phyloP scores from a whole-genome alignment of 2,888 invertebrate genomes.

The Melolontha melolontha region DNA sequence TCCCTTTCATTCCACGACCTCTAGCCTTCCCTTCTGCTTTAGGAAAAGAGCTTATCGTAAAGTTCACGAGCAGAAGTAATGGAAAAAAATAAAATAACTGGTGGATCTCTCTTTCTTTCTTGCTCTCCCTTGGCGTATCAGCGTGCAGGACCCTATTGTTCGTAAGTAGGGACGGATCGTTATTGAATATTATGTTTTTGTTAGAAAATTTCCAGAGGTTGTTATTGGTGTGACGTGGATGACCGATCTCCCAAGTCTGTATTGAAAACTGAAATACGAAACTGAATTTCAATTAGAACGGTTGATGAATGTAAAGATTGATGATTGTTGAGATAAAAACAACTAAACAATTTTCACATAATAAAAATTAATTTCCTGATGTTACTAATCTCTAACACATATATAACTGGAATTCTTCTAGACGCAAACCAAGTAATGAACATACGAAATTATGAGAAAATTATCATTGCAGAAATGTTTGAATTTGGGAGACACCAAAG shows the following conservation, averaged over 20 bases:
- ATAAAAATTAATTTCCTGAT: no score
- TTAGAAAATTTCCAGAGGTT: constrained; percentile 4
- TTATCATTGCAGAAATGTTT: no score
- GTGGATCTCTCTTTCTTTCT: neutral
- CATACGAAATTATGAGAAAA: no score
- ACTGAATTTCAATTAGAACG: no score
- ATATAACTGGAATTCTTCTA: no score
- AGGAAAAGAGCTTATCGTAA: constrained; percentile 7
- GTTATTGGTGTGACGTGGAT: constrained; percentile 17
- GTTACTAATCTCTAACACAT: no score
- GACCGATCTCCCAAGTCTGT: neutral
- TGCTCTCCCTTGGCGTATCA: neutral
- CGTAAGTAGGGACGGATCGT: constrained; percentile 9
- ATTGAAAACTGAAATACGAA: constrained; percentile 1
- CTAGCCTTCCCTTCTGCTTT: constrained; percentile 1
- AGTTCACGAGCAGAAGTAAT: constrained; percentile 1
- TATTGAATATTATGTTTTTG: constrained; percentile 27
- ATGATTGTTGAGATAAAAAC: no score
- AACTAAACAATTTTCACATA: no score
- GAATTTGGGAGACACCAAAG: no score
- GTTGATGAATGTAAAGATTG: no score
- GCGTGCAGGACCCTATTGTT: constrained; percentile 4
- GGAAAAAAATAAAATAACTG: constrained; percentile 19
- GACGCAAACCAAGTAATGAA: no score
- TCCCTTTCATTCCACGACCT: neutral